Percentiles rank a stretch among this genome's conserved stretches.
Evolutionary conservation across 2,888 invertebrate genomes (phyloP).

Genomic region (Pammene fasciana): DNA sequence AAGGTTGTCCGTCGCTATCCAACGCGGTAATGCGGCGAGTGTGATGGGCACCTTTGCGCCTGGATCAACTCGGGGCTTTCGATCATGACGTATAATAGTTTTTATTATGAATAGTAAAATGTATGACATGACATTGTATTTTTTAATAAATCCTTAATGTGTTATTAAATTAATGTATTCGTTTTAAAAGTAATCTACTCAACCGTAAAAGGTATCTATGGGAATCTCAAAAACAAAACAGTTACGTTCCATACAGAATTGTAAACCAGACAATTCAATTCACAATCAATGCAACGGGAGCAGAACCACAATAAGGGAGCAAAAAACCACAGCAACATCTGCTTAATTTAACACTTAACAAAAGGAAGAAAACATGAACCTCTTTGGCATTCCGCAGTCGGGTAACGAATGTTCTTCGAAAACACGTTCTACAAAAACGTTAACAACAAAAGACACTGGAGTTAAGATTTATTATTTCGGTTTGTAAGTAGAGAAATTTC

Average conservation of each 20-base stretch:
- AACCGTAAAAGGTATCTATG: not conserved
- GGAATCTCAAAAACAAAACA: not conserved
- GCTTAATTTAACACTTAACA: conserved; percentile 39
- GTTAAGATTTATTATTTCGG: conserved; percentile 39
- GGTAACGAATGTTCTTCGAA: conserved; percentile 36
- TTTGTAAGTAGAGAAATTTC: conserved; percentile 15
- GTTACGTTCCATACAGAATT: not conserved
- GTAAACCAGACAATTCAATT: conserved; percentile 28
- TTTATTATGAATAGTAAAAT: too few species aligned
- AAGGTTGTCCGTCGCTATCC: too few species aligned
- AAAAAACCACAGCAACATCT: conserved; percentile 34
- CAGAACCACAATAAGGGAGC: conserved; percentile 12
- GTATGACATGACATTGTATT: too few species aligned
- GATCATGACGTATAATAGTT: too few species aligned
- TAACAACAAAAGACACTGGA: conserved; percentile 29
- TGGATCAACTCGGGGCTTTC: too few species aligned
- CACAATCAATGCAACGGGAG: conserved; percentile 14
- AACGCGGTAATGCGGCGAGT: too few species aligned
- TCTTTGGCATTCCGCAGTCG: conserved; percentile 35
- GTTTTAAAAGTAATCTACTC: not conserved
- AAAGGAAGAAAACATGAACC: conserved; percentile 34
- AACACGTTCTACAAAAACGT: conserved; percentile 27
- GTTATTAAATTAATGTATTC: too few species aligned
- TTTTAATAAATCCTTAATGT: too few species aligned
- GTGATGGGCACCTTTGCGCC: too few species aligned